These are phyloP conservation scores for Zeuzera pyrina DNA, from an alignment of 2,888 invertebrate genomes.

Conservation along the genomic window DNA sequence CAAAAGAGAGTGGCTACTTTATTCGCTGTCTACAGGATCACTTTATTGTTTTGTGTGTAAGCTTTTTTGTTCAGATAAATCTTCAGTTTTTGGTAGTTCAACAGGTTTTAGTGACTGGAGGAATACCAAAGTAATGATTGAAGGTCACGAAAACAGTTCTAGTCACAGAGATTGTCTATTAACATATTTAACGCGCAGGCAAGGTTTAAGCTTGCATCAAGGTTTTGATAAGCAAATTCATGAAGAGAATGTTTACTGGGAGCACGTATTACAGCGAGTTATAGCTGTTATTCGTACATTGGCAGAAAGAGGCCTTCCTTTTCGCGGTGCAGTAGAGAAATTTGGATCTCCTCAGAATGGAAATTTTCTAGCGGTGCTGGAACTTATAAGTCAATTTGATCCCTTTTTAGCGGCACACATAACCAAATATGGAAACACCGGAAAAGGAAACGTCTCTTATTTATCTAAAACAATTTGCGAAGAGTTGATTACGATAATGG, in stretches of 20 bases:
- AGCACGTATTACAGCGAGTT: constrained; percentile 7
- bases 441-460: constrained; percentile 22
- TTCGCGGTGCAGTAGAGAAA: constrained; percentile 9
- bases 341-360: constrained; percentile 18
- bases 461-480: constrained; percentile 24
- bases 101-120: too few relatives aligned
- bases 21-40: too few relatives aligned
- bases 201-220: constrained; percentile 14
- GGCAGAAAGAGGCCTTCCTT: constrained; percentile 9
- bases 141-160: too few relatives aligned
- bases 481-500: constrained; percentile 25
- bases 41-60: too few relatives aligned
- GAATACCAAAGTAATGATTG: too few relatives aligned
- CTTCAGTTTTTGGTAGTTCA: too few relatives aligned
- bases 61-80: too few relatives aligned
- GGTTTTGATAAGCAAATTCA: constrained; percentile 10
- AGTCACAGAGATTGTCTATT: too few relatives aligned
- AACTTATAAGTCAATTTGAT: constrained; percentile 27
- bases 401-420: constrained; percentile 22
- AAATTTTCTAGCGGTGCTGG: constrained; percentile 22
- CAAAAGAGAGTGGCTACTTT: too few relatives aligned
- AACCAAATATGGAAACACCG: constrained; percentile 19
- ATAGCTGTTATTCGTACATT: constrained; percentile 6
- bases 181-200: too few relatives aligned
- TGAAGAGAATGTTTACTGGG: constrained; percentile 8